Evolutionary conservation across 2,113 vertebrate genomes (phyloP), one percentile per base, ranked within the genome.

Genomic region (Paramisgurnus dabryanus): DNA sequence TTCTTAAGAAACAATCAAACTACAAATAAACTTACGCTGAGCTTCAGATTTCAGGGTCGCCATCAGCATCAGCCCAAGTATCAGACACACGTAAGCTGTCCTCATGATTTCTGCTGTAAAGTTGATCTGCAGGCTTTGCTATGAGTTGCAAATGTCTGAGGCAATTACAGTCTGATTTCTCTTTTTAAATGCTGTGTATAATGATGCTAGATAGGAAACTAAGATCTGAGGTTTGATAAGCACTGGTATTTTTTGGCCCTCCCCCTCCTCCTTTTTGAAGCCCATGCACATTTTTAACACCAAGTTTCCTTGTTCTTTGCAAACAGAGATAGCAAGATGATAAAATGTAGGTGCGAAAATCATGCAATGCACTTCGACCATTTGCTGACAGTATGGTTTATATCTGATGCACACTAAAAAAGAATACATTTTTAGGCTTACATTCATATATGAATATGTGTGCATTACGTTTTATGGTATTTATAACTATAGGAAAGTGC

Each of bases 191-290:
- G 40, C 55, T 45, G 60, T 60, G 6, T 4, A 6, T 18, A 11
- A 40, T 71, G 69, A 40, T 71, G 69, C 15, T 39, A 70, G 27
- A 70, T 40, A 55, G 68, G 1, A 57, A 57, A 2, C 53, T 50
- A 43, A 47, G 70, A 73, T 73, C 6, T 73, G 70, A 13, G 70
- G 70, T 73, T 60, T 22, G 70, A 73, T 73, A 73, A 73, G 70
- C 17, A 60, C 4, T 0, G 11, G 17, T 22, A 43, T 7, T 43
- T 58, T 58, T n/a, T 5, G 3, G 39, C 39, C 40, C 17, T 55
- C 53, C 53, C 70, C 69, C 10, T 43, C 55, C 70, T 13, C 70
- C n/a, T 73, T n/a, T 5, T 73, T 6, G 7, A 43, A 57, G 17
- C 70, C 55, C 40, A 60, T 40, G 41, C 40, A 53, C 15, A 57